These are phyloP conservation scores for Chascanopsetta lugubris DNA, from an alignment of 2,113 vertebrate genomes.

Conservation along the genomic window DNA sequence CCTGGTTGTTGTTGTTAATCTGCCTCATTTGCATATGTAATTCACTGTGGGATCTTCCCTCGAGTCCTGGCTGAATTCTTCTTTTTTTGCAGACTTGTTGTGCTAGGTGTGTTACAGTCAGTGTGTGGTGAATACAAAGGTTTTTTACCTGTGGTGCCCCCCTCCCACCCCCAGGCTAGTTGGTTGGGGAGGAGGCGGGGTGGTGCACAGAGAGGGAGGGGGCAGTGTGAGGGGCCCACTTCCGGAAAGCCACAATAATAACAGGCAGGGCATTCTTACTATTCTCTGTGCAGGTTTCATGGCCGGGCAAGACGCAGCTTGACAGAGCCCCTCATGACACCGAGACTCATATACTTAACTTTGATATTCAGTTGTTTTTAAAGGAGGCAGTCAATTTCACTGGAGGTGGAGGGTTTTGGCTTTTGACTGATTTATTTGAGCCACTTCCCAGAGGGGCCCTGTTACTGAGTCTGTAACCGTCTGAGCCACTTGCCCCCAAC, in stretches of 20 bases:
- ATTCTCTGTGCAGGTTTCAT: slow-evolving; percentile 56
- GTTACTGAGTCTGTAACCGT: too few species aligned
- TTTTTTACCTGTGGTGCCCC: slow-evolving; percentile 66
- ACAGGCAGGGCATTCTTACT: slow-evolving; percentile 72
- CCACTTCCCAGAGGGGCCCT: too few species aligned
- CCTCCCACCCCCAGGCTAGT: slow-evolving; percentile 44
- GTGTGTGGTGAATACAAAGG: slow-evolving; percentile 36
- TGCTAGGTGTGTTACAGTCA: neutral
- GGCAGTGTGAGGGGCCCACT: slow-evolving; percentile 74
- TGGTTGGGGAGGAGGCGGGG: too few species aligned
- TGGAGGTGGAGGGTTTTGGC: neutral
- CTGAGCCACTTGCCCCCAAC: too few species aligned
- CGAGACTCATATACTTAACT: neutral
- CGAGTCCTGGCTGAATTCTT: neutral
- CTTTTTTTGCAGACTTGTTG: neutral
- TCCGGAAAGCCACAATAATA: slow-evolving; percentile 75
- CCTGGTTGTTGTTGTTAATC: neutral
- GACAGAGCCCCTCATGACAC: slow-evolving; percentile 69
- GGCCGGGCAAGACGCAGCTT: slow-evolving; percentile 73
- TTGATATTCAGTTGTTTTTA: neutral
- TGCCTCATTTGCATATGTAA: slow-evolving; percentile 21
- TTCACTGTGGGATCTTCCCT: neutral
- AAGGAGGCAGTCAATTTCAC: neutral
- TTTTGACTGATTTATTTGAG: neutral
- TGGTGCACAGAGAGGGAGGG: too few species aligned